Base-by-base conservation (phyloP, 92 coral and sea anemone species). In the Muricea muricata region DNA sequence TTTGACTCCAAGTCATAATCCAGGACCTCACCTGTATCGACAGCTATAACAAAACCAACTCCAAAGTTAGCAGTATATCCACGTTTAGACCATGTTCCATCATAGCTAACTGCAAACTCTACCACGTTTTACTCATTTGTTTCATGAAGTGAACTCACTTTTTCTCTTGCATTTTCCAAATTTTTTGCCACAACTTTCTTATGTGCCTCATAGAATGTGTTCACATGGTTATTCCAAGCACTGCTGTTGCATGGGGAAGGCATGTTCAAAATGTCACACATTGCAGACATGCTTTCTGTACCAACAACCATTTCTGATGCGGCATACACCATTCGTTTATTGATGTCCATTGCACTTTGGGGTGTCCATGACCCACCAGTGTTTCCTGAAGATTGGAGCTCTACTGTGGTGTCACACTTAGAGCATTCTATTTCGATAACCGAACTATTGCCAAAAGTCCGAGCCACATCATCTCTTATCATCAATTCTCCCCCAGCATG, bases 31-130 rank as follows among this genome's bases (percentile, higher is more conserved):
- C 89, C 81, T 15, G 90, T 32, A 35, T 79, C 90, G 12, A 78
- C 86, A 17, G 85, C 52, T 28, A 68, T 86, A 26, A 52, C 81
- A 24, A 86, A 86, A 7, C 79, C 79, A 31, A 77, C 28, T 28
- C 78, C 84, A 66, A 63, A 78, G 69, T 79, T 79, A 28, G 86
- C 81, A 1, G 86, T 79, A 28, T 47, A 86, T 17, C 86, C 86
- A 15, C 90, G 18, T 26, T 81, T 71, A 1, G 82, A 80, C 86
- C 90, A 87, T 37, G 90, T 87, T 18, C 90, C 86, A 87, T 72
- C 90, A 80, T 68, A 87, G 29, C 74, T 54, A n/a, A 80, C 86
- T 6, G 82, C 79, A 32, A 87, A 46, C 56, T 87, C 86, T 25
- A 72, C 75, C 0, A 31, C 72, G 34, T 80, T 65, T 11, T 60